Conservation (phyloP, 1,140 invertebrate species). For the Chlorops oryzae region DNA sequence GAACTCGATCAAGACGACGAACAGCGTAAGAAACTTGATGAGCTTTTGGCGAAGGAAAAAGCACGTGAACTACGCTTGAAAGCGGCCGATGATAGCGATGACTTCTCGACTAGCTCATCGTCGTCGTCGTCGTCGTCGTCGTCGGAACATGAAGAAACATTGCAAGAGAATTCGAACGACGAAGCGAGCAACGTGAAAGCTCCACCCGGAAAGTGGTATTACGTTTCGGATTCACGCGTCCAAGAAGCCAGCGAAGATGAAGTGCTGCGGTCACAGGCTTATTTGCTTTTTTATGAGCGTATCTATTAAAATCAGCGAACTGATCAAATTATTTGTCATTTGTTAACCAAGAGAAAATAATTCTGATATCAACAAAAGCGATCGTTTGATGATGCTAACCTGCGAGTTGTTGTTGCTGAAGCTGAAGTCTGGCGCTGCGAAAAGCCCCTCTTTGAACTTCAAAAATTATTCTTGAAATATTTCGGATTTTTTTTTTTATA, state of each 20-base stretch:
- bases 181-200: slow-evolving; percentile 48
- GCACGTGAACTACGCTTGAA: slow-evolving; percentile 38
- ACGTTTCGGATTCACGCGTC: slow-evolving; percentile 84
- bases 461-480: too few relatives aligned
- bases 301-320: slow-evolving; percentile 60
- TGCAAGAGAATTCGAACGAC: slow-evolving; percentile 42
- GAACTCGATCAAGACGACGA: slow-evolving; percentile 43
- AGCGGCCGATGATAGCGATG: slow-evolving; percentile 44
- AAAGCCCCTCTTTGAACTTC: too few relatives aligned
- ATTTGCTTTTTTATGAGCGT: slow-evolving; percentile 94
- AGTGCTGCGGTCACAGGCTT: slow-evolving; percentile 87
- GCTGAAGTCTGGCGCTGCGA: too few relatives aligned
- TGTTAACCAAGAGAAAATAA: too few relatives aligned
- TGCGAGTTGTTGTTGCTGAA: too few relatives aligned
- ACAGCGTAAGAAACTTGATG: slow-evolving; percentile 36
- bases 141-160: slow-evolving; percentile 43
- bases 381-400: too few relatives aligned
- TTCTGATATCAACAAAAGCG: too few relatives aligned
- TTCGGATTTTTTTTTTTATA: too few relatives aligned
- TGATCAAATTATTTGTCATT: not conserved
- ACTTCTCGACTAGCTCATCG: slow-evolving; percentile 53
- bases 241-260: slow-evolving; percentile 69
- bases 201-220: slow-evolving; percentile 83
- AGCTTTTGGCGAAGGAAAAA: slow-evolving; percentile 42
- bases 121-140: slow-evolving; percentile 30